Evolutionary conservation across 1,140 invertebrate genomes (phyloP).

Genomic region (Brachionus sp.): DNA sequence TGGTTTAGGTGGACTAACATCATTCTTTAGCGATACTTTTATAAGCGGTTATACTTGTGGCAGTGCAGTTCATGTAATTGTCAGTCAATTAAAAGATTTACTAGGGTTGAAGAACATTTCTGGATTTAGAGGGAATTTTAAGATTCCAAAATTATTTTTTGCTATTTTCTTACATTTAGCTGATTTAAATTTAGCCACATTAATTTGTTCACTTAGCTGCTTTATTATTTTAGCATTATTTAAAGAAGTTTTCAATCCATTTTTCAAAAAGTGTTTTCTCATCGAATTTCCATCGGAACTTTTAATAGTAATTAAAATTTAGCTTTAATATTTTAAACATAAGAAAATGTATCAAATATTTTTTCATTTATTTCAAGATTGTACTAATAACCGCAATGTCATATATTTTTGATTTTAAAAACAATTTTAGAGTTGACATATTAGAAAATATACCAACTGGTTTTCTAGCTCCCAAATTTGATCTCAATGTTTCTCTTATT

Average conservation of each 20-base stretch:
- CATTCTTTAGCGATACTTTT: conserved; percentile 46
- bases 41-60: conserved; percentile 47
- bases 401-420: not conserved
- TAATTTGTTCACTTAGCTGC: not conserved
- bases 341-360: not conserved
- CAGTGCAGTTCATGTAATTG: conserved; percentile 29
- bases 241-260: conserved; percentile 13
- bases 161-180: not conserved
- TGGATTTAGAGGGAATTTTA: conserved; percentile 33
- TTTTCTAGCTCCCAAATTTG: not conserved
- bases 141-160: conserved; percentile 11
- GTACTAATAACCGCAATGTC: not conserved
- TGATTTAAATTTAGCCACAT: not conserved
- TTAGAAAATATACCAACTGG: not conserved
- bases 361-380: not conserved
- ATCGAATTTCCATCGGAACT: conserved; percentile 18
- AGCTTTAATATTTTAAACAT: not conserved
- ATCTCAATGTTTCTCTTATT: conserved; percentile 48
- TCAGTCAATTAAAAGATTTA: conserved; percentile 39
- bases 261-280: not conserved
- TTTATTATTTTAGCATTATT: not conserved
- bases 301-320: not conserved
- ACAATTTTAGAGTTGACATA: not conserved
- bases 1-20: conserved; percentile 37
- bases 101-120: conserved; percentile 29